Conservation (phyloP, 92 coral and sea anemone genomes). For the Hydrozoanthus gracilis region DNA sequence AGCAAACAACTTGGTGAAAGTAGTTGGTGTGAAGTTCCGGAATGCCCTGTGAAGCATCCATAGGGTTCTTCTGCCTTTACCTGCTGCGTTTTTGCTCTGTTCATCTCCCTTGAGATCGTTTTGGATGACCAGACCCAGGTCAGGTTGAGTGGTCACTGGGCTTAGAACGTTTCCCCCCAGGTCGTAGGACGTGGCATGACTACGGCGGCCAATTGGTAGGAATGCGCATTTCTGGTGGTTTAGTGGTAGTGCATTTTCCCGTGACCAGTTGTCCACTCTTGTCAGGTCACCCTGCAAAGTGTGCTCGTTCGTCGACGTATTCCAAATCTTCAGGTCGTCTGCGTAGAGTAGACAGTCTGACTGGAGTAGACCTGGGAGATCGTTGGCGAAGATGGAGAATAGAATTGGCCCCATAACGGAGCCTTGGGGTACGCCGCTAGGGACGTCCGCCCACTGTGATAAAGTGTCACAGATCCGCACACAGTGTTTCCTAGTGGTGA, state of each 20-base stretch:
- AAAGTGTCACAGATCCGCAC: neutral
- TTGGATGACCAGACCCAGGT: too few species aligned
- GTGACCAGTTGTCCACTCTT: neutral
- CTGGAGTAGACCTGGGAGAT: neutral
- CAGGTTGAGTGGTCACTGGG: too few species aligned
- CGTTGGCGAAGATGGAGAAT: neutral
- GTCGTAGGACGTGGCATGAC: too few species aligned
- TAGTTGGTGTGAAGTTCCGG: neutral
- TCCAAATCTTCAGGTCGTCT: neutral
- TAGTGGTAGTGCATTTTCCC: too few species aligned
- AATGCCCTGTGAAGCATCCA: neutral
- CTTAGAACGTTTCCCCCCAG: too few species aligned
- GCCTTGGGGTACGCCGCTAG: neutral
- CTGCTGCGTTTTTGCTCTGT: too few species aligned
- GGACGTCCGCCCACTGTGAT: neutral
- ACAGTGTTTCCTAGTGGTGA: neutral
- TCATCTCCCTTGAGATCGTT: too few species aligned
- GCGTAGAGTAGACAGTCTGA: neutral
- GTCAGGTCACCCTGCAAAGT: neutral
- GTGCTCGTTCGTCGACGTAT: neutral
- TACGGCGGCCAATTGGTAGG: too few species aligned
- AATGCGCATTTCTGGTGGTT: too few species aligned
- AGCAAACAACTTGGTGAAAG: neutral
- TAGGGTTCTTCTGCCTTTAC: too few species aligned
- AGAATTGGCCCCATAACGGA: neutral